Conservation (phyloP, 1,140 invertebrate genomes). For the Trachymyrmex septentrionalis region DNA sequence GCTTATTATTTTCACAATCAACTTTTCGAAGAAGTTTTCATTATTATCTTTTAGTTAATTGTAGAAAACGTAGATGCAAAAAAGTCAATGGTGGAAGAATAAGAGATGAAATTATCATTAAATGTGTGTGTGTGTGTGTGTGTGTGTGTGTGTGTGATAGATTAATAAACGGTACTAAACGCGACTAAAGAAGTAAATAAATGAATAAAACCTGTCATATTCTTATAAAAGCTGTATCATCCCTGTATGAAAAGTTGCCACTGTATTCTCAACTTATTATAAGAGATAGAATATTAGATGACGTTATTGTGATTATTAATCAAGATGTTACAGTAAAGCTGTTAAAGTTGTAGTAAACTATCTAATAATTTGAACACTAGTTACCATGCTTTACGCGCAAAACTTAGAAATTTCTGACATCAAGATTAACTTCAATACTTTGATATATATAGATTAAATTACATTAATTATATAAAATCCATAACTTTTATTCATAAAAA, state of each 20-base stretch:
- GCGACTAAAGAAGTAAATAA: neutral
- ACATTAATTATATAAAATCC: neutral
- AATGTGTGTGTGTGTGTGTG: no score
- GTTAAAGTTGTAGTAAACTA: neutral
- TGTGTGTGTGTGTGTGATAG: no score
- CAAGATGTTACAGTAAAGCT: neutral
- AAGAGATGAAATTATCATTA: neutral
- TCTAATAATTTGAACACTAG: neutral
- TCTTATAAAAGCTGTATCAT: slow-evolving; percentile 7
- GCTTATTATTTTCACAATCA: neutral
- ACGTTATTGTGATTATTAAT: slow-evolving; percentile 21
- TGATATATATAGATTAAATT: neutral
- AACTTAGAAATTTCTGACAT: slow-evolving; percentile 9
- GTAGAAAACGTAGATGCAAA: neutral
- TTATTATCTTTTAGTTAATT: neutral
- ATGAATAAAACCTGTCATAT: neutral
- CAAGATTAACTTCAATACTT: slow-evolving; percentile 24
- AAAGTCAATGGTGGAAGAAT: neutral
- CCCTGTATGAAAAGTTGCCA: neutral
- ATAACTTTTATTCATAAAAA: neutral
- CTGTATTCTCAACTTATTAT: neutral
- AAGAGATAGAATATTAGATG: neutral
- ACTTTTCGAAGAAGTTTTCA: neutral
- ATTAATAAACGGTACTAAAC: neutral
- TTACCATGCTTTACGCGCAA: neutral